These are phyloP conservation scores for Sebastes fasciatus DNA, from an alignment of 2,113 vertebrate genomes.

Conservation along the genomic window DNA sequence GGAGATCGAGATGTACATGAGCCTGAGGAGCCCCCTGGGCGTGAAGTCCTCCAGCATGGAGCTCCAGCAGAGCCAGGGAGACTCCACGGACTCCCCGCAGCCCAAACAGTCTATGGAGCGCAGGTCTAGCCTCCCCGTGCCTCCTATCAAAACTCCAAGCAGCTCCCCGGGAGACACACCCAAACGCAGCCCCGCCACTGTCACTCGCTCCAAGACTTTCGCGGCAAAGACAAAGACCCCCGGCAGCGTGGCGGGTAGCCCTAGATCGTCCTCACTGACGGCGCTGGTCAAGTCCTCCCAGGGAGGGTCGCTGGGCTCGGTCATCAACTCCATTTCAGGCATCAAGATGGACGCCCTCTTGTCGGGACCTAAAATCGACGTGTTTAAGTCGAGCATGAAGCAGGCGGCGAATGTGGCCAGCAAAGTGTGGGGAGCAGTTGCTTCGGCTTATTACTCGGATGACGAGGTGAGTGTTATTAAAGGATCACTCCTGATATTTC, in stretches of 20 bases:
- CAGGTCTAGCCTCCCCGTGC: slow-evolving; percentile 91
- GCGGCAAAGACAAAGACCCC: slow-evolving; percentile 84
- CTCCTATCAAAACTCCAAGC: slow-evolving; percentile 72
- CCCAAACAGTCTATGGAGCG: slow-evolving; percentile 83
- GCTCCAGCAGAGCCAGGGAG: slow-evolving; percentile 79
- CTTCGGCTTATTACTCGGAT: slow-evolving; percentile 94
- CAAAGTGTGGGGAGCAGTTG: slow-evolving; percentile 94
- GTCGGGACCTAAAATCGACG: slow-evolving; percentile 95
- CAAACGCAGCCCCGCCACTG: slow-evolving; percentile 82
- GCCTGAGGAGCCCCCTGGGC: slow-evolving; percentile 89
- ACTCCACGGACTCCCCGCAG: slow-evolving; percentile 48
- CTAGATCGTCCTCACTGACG: slow-evolving; percentile 87
- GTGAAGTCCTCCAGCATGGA: slow-evolving; percentile 94
- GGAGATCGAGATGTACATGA: slow-evolving; percentile 99
- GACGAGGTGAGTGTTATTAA: slow-evolving; percentile 87
- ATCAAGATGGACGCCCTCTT: slow-evolving; percentile 94
- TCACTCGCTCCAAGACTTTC: slow-evolving; percentile 93
- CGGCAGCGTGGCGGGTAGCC: slow-evolving; percentile 53
- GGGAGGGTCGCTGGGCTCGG: slow-evolving; percentile 91
- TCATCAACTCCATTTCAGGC: slow-evolving; percentile 92
- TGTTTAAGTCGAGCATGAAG: slow-evolving; percentile 95
- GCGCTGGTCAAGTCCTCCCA: slow-evolving; percentile 90
- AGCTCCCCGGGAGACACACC: slow-evolving; percentile 68
- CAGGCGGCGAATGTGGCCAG: slow-evolving; percentile 95
- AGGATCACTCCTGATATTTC: fast-evolving